Conservation (phyloP, 2,888 invertebrate genomes). For the Isotomurus palustris region DNA sequence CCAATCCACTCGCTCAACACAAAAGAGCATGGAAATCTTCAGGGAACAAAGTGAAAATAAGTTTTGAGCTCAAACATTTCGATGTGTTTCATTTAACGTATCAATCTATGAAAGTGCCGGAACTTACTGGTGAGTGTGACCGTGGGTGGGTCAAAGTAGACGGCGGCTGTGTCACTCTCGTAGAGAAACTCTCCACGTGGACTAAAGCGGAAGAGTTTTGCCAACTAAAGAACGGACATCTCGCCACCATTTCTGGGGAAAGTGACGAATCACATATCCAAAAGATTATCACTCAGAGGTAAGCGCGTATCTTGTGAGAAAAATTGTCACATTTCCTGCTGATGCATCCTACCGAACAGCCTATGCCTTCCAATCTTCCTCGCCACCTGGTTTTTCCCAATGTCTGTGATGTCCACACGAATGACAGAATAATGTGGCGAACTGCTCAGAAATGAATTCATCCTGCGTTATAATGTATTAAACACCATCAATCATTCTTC, state of each 20-base stretch:
- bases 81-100: slow-evolving; percentile 35
- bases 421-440: no score
- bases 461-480: no score
- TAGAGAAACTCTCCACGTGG: slow-evolving; percentile 36
- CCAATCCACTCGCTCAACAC: slow-evolving; percentile 23
- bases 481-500: no score
- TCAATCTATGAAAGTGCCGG: slow-evolving; percentile 30
- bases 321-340: no score
- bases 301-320: slow-evolving; percentile 2
- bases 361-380: no score
- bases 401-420: no score
- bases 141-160: slow-evolving; percentile 39
- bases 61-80: slow-evolving; percentile 37
- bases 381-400: no score
- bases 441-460: no score
- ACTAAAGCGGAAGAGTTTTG: slow-evolving; percentile 40
- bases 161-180: slow-evolving; percentile 32
- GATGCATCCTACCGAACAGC: no score
- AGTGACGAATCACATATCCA: slow-evolving; percentile 33
- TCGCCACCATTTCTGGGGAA: slow-evolving; percentile 39
- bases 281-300: slow-evolving; percentile 42
- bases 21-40: slow-evolving; percentile 41
- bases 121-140: slow-evolving; percentile 41
- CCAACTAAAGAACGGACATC: slow-evolving; percentile 37
- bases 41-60: slow-evolving; percentile 39